These are phyloP conservation scores for Hypotaenidia okinawae DNA, from an alignment of 2,797 vertebrate species.

Conservation along the genomic window DNA sequence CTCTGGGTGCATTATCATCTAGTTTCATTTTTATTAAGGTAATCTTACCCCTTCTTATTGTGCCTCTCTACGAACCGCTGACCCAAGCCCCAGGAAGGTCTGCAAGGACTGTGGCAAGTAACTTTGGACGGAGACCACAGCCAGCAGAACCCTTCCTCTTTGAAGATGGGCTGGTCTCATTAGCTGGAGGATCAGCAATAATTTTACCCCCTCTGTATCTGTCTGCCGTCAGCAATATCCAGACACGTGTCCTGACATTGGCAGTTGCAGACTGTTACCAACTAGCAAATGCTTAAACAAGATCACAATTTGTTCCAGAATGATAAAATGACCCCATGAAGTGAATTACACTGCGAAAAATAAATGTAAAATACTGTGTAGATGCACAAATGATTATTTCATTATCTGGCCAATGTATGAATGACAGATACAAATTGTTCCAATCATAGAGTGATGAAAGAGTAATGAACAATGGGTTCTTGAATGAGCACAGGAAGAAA, in stretches of 20 bases:
- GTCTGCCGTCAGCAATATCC: neutral
- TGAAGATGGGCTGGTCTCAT: neutral
- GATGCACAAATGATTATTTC: slow-evolving; percentile 82
- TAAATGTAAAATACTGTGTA: slow-evolving; percentile 75
- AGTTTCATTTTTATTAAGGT: slow-evolving; percentile 54
- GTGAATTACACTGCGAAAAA: slow-evolving; percentile 75
- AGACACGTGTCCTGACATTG: slow-evolving; percentile 13
- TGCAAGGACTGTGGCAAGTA: neutral
- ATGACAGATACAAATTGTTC: slow-evolving; percentile 83
- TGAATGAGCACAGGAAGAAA: slow-evolving; percentile 79
- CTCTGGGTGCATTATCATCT: slow-evolving; percentile 35
- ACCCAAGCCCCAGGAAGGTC: neutral
- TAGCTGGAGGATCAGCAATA: neutral
- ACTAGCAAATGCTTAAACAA: slow-evolving; percentile 57
- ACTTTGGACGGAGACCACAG: neutral
- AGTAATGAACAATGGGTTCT: slow-evolving; percentile 81
- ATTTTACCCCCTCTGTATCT: neutral
- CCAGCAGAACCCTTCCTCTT: neutral
- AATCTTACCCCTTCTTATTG: slow-evolving; percentile 27
- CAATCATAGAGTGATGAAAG: slow-evolving; percentile 80
- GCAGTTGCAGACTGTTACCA: slow-evolving; percentile 20
- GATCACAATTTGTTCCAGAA: slow-evolving; percentile 69
- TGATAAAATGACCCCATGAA: slow-evolving; percentile 74
- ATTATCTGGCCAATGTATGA: slow-evolving; percentile 80
- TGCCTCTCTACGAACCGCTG: neutral